phyloP scores from a whole-genome alignment of 2,113 vertebrate species.

The Bucco capensis region DNA sequence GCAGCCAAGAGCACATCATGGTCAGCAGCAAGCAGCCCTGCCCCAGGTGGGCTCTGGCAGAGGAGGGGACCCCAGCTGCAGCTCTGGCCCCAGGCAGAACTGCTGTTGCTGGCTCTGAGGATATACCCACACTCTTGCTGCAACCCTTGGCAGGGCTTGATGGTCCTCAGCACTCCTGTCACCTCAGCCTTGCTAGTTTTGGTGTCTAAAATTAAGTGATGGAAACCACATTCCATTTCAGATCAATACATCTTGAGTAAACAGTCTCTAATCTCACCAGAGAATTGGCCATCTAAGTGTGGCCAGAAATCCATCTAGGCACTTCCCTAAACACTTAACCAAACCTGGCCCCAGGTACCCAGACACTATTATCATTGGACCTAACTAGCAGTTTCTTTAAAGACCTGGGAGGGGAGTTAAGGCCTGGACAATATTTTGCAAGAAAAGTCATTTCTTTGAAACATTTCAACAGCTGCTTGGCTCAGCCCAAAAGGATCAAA shows the following conservation, averaged over 20 bases:
- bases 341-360: background rate
- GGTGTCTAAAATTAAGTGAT: background rate
- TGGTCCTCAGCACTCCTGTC: background rate
- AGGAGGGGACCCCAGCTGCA: background rate
- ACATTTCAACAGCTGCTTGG: background rate
- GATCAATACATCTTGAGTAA: background rate
- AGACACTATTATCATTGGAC: background rate
- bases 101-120: background rate
- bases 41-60: background rate
- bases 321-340: background rate
- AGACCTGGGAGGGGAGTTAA: background rate
- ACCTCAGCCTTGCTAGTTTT: background rate
- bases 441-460: background rate
- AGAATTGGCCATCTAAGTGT: background rate
- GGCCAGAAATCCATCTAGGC: background rate
- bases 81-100: background rate
- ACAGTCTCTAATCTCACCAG: background rate
- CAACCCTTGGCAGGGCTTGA: background rate
- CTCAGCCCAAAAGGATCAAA: slow-evolving; percentile 2
- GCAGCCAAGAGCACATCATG: background rate
- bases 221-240: background rate
- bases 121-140: background rate
- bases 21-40: background rate
- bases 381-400: background rate
- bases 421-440: background rate